These are phyloP conservation scores for Agrochola lychnidis DNA, from an alignment of 2,888 invertebrate genomes.

Conservation along the genomic window DNA sequence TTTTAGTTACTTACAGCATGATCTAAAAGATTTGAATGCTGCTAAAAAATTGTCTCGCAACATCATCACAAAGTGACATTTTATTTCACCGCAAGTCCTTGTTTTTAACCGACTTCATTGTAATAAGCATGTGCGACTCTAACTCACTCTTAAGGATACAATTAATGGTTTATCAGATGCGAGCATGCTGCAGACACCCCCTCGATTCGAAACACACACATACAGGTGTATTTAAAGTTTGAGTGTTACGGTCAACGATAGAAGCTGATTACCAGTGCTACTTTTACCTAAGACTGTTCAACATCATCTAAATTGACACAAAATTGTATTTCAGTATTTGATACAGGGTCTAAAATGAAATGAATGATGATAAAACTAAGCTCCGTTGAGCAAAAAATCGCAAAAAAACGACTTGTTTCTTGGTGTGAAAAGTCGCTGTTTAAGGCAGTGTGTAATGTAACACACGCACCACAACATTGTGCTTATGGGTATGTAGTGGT, in stretches of 20 bases:
- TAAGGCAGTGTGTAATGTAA: too few relatives aligned
- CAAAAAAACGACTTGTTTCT: too few relatives aligned
- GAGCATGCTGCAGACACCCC: neutral
- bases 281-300: neutral
- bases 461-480: neutral
- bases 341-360: neutral
- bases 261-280: neutral
- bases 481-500: neutral
- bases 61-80: neutral
- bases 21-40: too few relatives aligned
- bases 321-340: neutral
- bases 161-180: neutral
- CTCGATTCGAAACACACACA: neutral
- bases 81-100: neutral
- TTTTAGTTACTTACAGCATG: too few relatives aligned
- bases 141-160: neutral
- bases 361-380: too few relatives aligned
- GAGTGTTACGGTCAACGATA: neutral
- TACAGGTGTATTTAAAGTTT: neutral
- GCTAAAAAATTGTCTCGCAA: too few relatives aligned
- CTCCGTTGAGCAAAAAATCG: too few relatives aligned
- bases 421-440: too few relatives aligned
- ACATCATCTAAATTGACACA: neutral
- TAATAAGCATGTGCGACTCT: neutral
- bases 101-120: neutral